phyloP scores from a whole-genome alignment of 2,888 invertebrate genomes.

The Nomada fabriciana region DNA sequence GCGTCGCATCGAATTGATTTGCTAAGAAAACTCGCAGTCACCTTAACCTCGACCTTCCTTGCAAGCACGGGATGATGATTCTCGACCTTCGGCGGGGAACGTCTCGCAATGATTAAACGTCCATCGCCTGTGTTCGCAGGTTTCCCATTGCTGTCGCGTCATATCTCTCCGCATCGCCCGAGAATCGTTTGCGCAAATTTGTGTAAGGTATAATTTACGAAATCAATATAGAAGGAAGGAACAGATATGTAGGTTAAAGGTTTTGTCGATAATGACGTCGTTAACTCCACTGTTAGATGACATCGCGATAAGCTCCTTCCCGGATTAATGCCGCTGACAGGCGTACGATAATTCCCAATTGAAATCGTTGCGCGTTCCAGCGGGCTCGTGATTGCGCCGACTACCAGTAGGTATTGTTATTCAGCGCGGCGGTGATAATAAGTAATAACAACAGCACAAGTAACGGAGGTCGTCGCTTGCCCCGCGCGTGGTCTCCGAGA shows the following conservation, averaged over 20 bases:
- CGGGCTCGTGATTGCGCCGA: constrained; percentile 19
- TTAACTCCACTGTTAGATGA: constrained; percentile 18
- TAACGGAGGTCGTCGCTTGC: constrained; percentile 47
- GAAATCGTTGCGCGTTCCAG: constrained; percentile 42
- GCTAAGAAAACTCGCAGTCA: constrained; percentile 1
- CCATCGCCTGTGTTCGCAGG: too few relatives aligned
- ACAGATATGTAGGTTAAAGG: too few relatives aligned
- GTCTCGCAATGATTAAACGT: constrained; percentile 39
- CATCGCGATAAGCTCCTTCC: constrained; percentile 28
- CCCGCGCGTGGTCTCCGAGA: constrained; percentile 8
- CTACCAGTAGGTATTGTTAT: constrained; percentile 51
- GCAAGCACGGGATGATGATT: neutral
- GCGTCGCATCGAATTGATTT: neutral
- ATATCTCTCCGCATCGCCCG: neutral
- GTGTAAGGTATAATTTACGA: too few relatives aligned
- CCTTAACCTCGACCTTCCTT: constrained; percentile 11
- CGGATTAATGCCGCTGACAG: constrained; percentile 40
- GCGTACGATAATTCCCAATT: constrained; percentile 58
- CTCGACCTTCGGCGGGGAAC: constrained; percentile 13
- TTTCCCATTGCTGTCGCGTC: neutral
- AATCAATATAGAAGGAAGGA: too few relatives aligned
- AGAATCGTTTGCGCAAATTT: too few relatives aligned
- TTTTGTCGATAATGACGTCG: constrained; percentile 37
- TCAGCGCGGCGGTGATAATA: constrained; percentile 55
- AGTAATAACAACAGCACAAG: constrained; percentile 34